Evolutionary conservation across 2,888 invertebrate genomes (phyloP), one percentile per base, ranked within the genome.

Genomic region (Latrodectus elegans): DNA sequence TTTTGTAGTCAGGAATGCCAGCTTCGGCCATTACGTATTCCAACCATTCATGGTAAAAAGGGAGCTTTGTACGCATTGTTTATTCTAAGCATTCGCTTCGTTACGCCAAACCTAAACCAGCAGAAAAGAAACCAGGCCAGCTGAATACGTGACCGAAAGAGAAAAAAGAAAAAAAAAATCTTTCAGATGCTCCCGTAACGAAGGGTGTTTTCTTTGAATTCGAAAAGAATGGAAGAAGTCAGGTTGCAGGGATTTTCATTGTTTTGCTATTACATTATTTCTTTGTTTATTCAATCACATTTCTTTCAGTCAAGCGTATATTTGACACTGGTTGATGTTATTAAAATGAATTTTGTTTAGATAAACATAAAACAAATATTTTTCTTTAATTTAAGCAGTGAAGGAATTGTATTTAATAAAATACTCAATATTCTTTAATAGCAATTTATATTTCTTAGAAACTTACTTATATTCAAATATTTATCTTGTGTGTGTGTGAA

Each of bases 51-150:
- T 55, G 52, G 67, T 52, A 74, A 74, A 81, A 81, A 74, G 52
- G 67, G 65, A 38, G 81, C 26, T 67, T 81, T 74, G 73, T 81
- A 80, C 53, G 73, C 81, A 81, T 81, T 81, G 81, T 81, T 81
- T 81, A 74, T 73, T 81, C 67, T 17, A 65, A 73, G n/a, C 65
- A 65, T 74, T 67, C 73, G 81, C 81, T 81, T 81, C 81, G 74
- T 81, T 81, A 74, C 81, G 67, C 65, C 15, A 38, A 64, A 17
- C 17, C 52, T 15, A 38, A 38, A 38, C 38, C 72, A 15, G 60
- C 17, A 51, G 67, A 22, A 55, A 74, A 52, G 81, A 72, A 81
- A 60, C 64, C 64, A 72, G 53, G 26, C 73, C 81, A 38, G 53
- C 81, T 53, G 73, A 73, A 53, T 73, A 81, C 81, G 68, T 81